Evolutionary conservation across 2,888 invertebrate species (phyloP), one percentile per base, ranked within the genome.

Genomic region (Stenodema calcarata): DNA sequence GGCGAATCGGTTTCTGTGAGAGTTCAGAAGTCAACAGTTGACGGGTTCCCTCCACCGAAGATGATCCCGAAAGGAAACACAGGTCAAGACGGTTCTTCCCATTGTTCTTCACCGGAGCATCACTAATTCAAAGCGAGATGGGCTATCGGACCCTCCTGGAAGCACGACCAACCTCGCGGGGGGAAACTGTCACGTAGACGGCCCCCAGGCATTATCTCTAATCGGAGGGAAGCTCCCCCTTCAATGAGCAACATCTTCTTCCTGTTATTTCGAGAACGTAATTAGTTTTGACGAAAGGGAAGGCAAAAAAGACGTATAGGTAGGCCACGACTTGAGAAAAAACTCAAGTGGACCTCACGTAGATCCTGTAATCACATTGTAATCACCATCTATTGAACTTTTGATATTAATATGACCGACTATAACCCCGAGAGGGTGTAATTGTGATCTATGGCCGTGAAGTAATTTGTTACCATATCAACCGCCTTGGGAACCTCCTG

Each of bases 121-220:
- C 73, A 41, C 73, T 73, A 73, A 73, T 73, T 73, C 73, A 73
- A n/a, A 73, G 73, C 41, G 73, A 73, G 73, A 73, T 73, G 73
- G 41, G 73, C 73, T 73, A 73, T 73, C 73, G 30, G 73, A 73
- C 73, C 35, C 30, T 30, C 35, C 30, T 30, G 41, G 73, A 18
- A 41, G 73, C 73, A 73, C 73, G 73, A 73, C 41, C 73, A 18
- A 73, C 30, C 73, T n/a, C 41, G 14, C 28, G 18, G 9, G 35
- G 14, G 62, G 62, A 62, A 73, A 73, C 73, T 73, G 73, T 73
- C 73, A 73, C 73, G 73, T 73, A 30, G 12, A 16, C 1, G 30
- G 73, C 35, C 73, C 35, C 73, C 73, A 35, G 35, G 35, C 35
- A 62, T 62, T 73, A 73, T 73, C 73, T 73, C 35, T 73, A 73